Conservation (phyloP, 1,140 invertebrate species). For the Ladona fulva region DNA sequence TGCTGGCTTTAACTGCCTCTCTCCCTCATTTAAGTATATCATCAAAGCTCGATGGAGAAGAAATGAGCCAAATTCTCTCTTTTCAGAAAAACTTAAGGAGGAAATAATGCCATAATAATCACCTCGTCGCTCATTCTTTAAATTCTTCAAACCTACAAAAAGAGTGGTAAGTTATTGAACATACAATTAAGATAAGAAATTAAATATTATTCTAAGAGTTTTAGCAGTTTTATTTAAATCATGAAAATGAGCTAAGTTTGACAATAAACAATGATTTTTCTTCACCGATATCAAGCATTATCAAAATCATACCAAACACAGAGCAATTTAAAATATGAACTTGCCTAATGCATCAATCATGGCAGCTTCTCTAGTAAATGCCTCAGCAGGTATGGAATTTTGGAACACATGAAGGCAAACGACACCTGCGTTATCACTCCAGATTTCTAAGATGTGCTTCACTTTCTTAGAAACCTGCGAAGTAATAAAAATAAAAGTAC, state of each 20-base stretch:
- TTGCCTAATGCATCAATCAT: conserved; percentile 82
- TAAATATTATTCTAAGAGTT: neutral
- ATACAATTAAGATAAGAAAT: neutral
- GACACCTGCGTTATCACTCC: conserved; percentile 72
- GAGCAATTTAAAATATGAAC: conserved; percentile 15
- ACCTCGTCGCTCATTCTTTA: conserved; percentile 74
- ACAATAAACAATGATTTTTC: neutral
- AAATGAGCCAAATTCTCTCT: conserved; percentile 64
- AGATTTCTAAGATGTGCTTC: conserved; percentile 75
- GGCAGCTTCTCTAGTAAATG: conserved; percentile 83
- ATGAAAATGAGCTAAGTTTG: neutral
- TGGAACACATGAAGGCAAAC: conserved; percentile 87
- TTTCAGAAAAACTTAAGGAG: conserved; percentile 62
- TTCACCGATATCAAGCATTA: neutral
- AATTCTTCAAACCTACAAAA: conserved; percentile 44
- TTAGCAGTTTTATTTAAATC: neutral
- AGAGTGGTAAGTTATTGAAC: too few relatives aligned
- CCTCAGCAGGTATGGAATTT: conserved; percentile 83
- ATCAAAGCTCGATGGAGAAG: conserved; percentile 75
- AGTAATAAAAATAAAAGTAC: neutral
- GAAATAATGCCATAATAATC: conserved; percentile 71
- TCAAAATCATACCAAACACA: conserved; percentile 1
- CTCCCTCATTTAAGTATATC: conserved; percentile 80
- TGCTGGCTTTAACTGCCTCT: conserved; percentile 60
- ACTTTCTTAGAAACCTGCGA: conserved; percentile 48